Evolutionary conservation across 2,797 vertebrate species (phyloP).

Genomic region (Neostethus bicornis): DNA sequence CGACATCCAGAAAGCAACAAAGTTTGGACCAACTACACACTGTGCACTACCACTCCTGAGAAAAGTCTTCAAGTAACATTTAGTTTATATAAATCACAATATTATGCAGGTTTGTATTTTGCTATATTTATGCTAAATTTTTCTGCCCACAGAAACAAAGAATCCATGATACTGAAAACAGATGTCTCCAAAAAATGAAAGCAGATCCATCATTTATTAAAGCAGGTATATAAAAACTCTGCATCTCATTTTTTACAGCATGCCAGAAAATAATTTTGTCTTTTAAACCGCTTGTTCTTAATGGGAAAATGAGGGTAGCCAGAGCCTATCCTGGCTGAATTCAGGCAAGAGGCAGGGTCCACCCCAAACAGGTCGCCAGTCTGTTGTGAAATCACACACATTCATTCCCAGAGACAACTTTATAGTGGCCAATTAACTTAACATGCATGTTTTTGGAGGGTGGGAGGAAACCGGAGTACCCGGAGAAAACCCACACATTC

Average conservation of each 20-base stretch:
- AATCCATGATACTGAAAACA: constrained; percentile 43
- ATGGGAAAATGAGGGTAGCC: too few species aligned
- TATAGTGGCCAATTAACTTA: too few species aligned
- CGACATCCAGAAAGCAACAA: constrained; percentile 86
- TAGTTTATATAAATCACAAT: constrained; percentile 2
- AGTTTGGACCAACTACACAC: constrained; percentile 91
- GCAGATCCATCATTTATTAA: constrained; percentile 37
- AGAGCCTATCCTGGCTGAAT: too few species aligned
- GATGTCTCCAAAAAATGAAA: constrained; percentile 53
- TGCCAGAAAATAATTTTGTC: not conserved
- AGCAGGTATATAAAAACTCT: constrained; percentile 40
- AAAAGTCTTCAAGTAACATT: constrained; percentile 84
- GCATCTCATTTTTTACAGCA: not conserved
- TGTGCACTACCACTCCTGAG: constrained; percentile 83
- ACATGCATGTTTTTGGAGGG: too few species aligned
- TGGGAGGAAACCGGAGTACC: too few species aligned
- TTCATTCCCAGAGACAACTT: too few species aligned
- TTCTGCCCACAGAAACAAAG: constrained; percentile 44
- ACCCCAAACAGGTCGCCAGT: too few species aligned
- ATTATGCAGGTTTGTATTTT: not conserved
- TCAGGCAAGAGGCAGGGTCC: too few species aligned
- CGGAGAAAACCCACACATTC: too few species aligned
- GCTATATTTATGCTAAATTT: not conserved
- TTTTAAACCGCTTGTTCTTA: too few species aligned
- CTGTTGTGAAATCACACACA: too few species aligned